Evolutionary conservation across 2,113 vertebrate genomes (phyloP).

Genomic region (Ptychochromis oligacanthus): DNA sequence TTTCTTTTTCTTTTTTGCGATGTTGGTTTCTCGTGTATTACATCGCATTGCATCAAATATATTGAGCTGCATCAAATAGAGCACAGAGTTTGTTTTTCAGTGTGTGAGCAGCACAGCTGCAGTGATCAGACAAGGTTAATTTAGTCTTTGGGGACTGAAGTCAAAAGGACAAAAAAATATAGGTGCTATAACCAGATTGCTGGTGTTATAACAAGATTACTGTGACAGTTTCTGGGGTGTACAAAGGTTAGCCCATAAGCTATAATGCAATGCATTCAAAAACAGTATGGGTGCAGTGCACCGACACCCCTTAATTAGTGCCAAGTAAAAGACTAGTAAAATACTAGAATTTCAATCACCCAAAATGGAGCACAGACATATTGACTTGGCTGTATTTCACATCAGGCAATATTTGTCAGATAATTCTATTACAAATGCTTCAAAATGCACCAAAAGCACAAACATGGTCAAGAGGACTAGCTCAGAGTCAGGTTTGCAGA

Average conservation of each 20-base stretch:
- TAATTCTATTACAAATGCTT: background rate
- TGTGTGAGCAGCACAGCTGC: background rate
- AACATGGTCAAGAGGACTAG: background rate
- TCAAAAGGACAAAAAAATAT: background rate
- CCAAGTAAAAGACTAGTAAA: background rate
- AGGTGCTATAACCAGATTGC: background rate
- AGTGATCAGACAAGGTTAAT: background rate
- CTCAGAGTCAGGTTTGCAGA: background rate
- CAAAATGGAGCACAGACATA: background rate
- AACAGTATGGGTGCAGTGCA: background rate
- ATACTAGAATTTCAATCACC: background rate
- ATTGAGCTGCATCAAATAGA: constrained; percentile 27
- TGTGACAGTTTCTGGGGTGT: background rate
- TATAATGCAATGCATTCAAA: background rate
- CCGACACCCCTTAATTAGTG: background rate
- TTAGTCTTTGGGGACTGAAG: background rate
- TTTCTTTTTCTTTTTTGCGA: background rate
- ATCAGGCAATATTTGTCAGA: background rate
- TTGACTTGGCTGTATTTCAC: background rate
- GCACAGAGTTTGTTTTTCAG: background rate
- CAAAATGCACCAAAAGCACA: background rate
- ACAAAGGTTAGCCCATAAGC: background rate
- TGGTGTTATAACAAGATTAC: background rate
- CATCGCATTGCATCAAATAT: constrained; percentile 48
- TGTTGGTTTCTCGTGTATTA: constrained; percentile 13